Percentiles rank a stretch among this genome's conserved stretches.
Evolutionary conservation across 2,888 invertebrate species (phyloP).

Genomic region (Marasmarcha lunaedactyla): DNA sequence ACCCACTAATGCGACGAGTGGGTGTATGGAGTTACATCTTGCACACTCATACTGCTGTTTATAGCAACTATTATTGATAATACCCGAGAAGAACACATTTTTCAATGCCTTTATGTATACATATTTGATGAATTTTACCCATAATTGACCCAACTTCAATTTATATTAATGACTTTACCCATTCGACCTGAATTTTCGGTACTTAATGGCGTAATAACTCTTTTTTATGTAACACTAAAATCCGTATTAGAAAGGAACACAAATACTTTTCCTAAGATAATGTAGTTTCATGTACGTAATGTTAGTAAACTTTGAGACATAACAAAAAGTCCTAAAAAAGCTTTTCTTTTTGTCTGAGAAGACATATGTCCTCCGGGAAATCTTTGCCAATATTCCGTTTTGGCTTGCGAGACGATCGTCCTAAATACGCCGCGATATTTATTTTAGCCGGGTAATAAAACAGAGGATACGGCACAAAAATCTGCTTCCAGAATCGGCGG

Average conservation of each 20-base stretch:
- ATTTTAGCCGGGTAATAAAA: background rate
- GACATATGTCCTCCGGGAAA: constrained; percentile 4
- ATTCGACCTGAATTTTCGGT: too few species aligned
- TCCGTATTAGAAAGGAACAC: too few species aligned
- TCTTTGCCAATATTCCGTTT: background rate
- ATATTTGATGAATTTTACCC: too few species aligned
- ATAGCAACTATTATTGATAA: constrained; percentile 18
- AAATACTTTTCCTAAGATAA: too few species aligned
- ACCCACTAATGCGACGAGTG: constrained; percentile 21
- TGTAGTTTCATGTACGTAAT: too few species aligned
- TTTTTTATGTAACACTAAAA: too few species aligned
- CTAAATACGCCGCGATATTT: background rate
- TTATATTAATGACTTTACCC: background rate
- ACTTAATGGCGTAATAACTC: too few species aligned
- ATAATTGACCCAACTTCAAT: background rate
- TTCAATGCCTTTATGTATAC: background rate
- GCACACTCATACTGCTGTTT: constrained; percentile 26
- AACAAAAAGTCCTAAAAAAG: too few species aligned
- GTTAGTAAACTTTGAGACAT: too few species aligned
- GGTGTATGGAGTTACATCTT: constrained; percentile 19
- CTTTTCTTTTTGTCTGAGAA: too few species aligned
- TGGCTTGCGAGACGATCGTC: background rate
- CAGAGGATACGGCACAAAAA: background rate
- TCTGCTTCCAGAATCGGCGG: constrained; percentile 24
- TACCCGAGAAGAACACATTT: constrained; percentile 3